Evolutionary conservation across 1,140 invertebrate genomes (phyloP).

Genomic region (Hydropsyche tenuis): DNA sequence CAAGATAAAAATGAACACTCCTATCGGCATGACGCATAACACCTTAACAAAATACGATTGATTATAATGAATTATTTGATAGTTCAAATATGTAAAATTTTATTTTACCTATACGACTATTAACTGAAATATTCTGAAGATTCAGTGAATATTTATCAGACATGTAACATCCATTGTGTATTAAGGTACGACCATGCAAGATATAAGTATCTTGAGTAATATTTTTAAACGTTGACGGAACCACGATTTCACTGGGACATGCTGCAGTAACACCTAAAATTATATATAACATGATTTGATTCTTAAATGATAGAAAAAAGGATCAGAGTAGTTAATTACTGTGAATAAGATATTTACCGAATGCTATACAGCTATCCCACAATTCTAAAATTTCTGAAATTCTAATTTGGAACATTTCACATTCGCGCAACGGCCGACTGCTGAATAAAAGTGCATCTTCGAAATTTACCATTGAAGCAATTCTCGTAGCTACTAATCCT

Average conservation of each 20-base stretch:
- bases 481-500: constrained; percentile 83
- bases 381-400: constrained; percentile 92
- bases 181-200: constrained; percentile 20
- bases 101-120: constrained; percentile 50
- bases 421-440: constrained; percentile 83
- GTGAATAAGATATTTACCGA: constrained; percentile 64
- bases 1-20: constrained; percentile 87
- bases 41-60: constrained; percentile 56
- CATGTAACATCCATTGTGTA: constrained; percentile 31
- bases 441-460: constrained; percentile 94
- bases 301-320: neutral
- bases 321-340: neutral
- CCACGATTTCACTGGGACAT: constrained; percentile 83
- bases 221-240: constrained; percentile 66
- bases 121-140: constrained; percentile 27
- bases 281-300: too few species aligned
- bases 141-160: constrained; percentile 36
- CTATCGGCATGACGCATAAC: constrained; percentile 87
- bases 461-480: constrained; percentile 76
- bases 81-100: neutral
- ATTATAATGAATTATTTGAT: too few species aligned
- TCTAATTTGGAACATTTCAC: constrained; percentile 91
- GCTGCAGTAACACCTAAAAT: constrained; percentile 77
- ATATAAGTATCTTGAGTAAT: constrained; percentile 37
- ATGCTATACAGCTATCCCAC: constrained; percentile 90